Conservation (phyloP, 1,140 invertebrate species). For the Oryctes rhinoceros region DNA sequence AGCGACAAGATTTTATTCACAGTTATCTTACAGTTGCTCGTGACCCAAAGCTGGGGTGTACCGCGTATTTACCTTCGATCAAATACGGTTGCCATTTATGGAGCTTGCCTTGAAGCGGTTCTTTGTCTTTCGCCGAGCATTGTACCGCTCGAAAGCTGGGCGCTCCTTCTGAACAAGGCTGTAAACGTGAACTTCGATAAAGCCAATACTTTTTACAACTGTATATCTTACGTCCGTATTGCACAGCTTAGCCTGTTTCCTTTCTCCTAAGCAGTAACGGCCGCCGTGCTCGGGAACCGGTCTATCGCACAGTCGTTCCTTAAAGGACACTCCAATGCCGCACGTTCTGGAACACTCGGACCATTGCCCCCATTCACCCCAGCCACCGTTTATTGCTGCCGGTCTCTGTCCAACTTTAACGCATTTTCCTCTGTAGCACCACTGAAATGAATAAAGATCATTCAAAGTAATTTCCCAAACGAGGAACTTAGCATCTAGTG, state of each 20-base stretch:
- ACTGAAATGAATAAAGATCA: slow-evolving; percentile 60
- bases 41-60: too few relatives aligned
- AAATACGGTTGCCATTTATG: slow-evolving; percentile 66
- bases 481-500: neutral
- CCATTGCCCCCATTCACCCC: slow-evolving; percentile 70
- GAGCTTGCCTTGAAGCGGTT: slow-evolving; percentile 56
- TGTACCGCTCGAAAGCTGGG: slow-evolving; percentile 67
- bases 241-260: slow-evolving; percentile 66
- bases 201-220: neutral
- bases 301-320: slow-evolving; percentile 65
- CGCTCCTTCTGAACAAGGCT: slow-evolving; percentile 66
- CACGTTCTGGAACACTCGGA: slow-evolving; percentile 70
- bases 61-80: slow-evolving; percentile 54
- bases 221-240: slow-evolving; percentile 65
- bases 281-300: slow-evolving; percentile 69
- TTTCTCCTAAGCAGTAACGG: slow-evolving; percentile 67
- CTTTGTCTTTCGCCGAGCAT: slow-evolving; percentile 67
- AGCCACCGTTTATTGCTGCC: slow-evolving; percentile 71
- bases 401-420: slow-evolving; percentile 70
- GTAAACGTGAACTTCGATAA: neutral
- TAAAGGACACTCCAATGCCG: slow-evolving; percentile 68
- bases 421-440: slow-evolving; percentile 73
- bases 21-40: too few relatives aligned
- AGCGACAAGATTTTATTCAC: too few relatives aligned
- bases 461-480: neutral